These are phyloP conservation scores for Smittia sp. DNA, from an alignment of 2,888 invertebrate species.

Conservation along the genomic window DNA sequence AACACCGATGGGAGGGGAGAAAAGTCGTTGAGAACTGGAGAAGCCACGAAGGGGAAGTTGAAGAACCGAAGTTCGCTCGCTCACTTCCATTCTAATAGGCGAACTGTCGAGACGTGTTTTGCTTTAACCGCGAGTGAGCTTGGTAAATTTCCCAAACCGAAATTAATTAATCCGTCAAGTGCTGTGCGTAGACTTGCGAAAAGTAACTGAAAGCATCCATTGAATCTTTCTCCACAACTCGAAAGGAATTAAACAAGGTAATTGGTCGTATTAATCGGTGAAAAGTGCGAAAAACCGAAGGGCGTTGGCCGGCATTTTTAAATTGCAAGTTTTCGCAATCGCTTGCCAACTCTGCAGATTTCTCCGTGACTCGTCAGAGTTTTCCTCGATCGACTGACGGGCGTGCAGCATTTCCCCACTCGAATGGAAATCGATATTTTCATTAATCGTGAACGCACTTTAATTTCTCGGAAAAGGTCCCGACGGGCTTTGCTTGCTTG, in stretches of 20 bases:
- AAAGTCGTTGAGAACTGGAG: slow-evolving; percentile 23
- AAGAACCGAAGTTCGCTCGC: background rate
- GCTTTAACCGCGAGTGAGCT: background rate
- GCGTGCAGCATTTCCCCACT: too few species aligned
- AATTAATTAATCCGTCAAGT: slow-evolving; percentile 23
- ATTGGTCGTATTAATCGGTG: background rate
- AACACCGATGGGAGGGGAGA: slow-evolving; percentile 2
- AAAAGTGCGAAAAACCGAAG: background rate
- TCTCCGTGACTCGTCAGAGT: too few species aligned
- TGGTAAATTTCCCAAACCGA: slow-evolving; percentile 17
- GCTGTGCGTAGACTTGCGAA: slow-evolving; percentile 31
- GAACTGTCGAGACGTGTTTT: slow-evolving; percentile 21
- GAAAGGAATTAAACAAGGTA: slow-evolving; percentile 21
- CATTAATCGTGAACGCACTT: too few species aligned
- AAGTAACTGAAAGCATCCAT: slow-evolving; percentile 23
- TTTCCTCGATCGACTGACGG: too few species aligned
- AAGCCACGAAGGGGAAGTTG: background rate
- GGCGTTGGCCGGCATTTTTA: slow-evolving; percentile 35
- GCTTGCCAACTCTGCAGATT: too few species aligned
- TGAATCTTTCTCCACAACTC: background rate
- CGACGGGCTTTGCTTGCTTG: too few species aligned
- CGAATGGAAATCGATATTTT: too few species aligned
- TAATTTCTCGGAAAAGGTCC: too few species aligned
- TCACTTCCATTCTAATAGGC: slow-evolving; percentile 24
- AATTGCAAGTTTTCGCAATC: background rate